Conservation (phyloP, 2,113 vertebrate species). For the Psephotus haematonotus region DNA sequence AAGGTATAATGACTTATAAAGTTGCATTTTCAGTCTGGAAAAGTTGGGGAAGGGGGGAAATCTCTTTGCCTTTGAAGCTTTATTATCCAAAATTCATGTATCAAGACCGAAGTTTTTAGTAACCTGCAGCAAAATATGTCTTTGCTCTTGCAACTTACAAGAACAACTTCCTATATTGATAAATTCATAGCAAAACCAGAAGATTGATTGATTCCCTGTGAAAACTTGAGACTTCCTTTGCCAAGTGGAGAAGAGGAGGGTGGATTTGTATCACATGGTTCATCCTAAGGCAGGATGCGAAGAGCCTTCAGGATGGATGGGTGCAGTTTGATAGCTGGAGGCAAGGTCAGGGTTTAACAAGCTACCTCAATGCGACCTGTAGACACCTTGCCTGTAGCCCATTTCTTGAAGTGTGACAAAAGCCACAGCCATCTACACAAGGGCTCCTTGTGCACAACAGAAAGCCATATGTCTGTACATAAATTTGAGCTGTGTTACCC, state of each 20-base stretch:
- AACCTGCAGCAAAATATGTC: background rate
- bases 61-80: background rate
- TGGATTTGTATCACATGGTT: background rate
- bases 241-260: fast-evolving
- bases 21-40: background rate
- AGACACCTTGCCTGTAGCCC: background rate
- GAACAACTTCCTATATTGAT: background rate
- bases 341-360: background rate
- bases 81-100: background rate
- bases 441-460: background rate
- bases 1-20: background rate
- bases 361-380: fast-evolving
- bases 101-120: background rate
- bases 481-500: background rate
- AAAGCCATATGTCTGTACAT: background rate
- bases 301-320: background rate
- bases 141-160: background rate
- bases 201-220: background rate
- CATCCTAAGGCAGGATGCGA: background rate
- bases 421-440: background rate
- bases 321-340: background rate
- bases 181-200: background rate
- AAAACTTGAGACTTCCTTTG: background rate
- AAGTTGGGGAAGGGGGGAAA: background rate
- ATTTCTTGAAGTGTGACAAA: background rate